Percentiles rank a stretch among this genome's conserved stretches.
Conservation (phyloP, 2,888 invertebrate species). For the Erebia palarica region DNA sequence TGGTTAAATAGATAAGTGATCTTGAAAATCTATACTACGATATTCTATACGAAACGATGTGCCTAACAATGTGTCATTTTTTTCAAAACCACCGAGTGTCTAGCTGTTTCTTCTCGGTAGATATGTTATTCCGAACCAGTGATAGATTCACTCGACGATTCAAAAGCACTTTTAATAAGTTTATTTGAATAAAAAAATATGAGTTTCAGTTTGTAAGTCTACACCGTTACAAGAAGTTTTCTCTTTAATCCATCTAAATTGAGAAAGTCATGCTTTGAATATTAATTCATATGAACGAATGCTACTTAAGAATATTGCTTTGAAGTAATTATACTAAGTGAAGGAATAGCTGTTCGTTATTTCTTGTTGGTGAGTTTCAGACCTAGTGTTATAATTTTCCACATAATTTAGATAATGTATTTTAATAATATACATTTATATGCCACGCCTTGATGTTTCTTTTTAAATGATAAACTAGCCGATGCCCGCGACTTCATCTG, state of each 20-base stretch:
- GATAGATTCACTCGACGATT: too few species aligned
- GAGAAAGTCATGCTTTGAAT: conserved; percentile 7
- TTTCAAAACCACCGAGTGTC: too few species aligned
- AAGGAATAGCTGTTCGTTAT: conserved; percentile 21
- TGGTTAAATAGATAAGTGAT: too few species aligned
- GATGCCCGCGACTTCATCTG: too few species aligned
- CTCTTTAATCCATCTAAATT: not conserved
- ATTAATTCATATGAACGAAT: conserved; percentile 16
- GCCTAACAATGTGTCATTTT: too few species aligned
- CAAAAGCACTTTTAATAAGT: too few species aligned
- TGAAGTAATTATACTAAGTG: conserved; percentile 26
- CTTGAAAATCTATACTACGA: too few species aligned
- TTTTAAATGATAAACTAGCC: too few species aligned
- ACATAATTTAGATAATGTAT: conserved; percentile 6
- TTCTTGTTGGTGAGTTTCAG: conserved; percentile 9
- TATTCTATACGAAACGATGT: too few species aligned
- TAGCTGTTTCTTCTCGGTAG: too few species aligned
- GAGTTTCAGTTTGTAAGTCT: not conserved
- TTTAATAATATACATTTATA: not conserved
- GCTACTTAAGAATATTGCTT: conserved; percentile 23
- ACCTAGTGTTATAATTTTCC: conserved; percentile 2
- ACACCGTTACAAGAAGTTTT: not conserved
- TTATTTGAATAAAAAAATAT: too few species aligned
- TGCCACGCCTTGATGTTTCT: not conserved
- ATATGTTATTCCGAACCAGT: too few species aligned